Percentiles rank a stretch among this genome's conserved stretches.
Evolutionary conservation across 2,888 invertebrate species (phyloP).

Genomic region (Rhamnusium bicolor): DNA sequence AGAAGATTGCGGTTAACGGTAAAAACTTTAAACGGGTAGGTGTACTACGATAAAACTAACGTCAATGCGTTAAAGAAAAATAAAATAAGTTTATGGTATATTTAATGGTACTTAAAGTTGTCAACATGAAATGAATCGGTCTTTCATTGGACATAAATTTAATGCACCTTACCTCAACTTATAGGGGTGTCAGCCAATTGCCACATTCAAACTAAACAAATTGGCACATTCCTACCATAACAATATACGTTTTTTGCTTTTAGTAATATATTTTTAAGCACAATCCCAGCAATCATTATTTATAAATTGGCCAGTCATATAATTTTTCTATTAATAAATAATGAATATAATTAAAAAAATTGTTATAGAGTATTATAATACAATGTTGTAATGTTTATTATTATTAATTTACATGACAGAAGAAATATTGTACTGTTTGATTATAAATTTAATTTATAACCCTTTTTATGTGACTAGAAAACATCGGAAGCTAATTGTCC

Average conservation of each 20-base stretch:
- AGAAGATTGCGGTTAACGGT: neutral
- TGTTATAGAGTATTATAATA: conserved; percentile 17
- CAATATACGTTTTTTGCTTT: neutral
- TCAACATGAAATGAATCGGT: conserved; percentile 65
- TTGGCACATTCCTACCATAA: neutral
- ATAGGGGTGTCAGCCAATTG: conserved; percentile 9
- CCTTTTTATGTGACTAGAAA: conserved; percentile 1
- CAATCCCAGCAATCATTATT: neutral
- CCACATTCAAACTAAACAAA: neutral
- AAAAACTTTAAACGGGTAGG: conserved; percentile 19
- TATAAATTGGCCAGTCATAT: neutral
- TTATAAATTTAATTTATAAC: conserved; percentile 30
- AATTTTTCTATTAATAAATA: conserved; percentile 14
- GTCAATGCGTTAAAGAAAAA: conserved; percentile 63
- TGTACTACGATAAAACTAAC: conserved; percentile 57
- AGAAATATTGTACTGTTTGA: conserved; percentile 15
- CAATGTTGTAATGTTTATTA: conserved; percentile 25
- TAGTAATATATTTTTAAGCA: too few relatives aligned
- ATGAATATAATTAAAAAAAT: conserved; percentile 9
- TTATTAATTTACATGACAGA: conserved; percentile 29
- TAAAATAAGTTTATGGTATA: conserved; percentile 64
- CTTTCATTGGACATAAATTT: conserved; percentile 64
- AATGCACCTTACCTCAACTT: conserved; percentile 55
- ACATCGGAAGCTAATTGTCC: neutral
- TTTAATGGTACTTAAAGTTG: conserved; percentile 67